phyloP scores from a whole-genome alignment of 2,888 invertebrate genomes.

The Athetis lepigone region DNA sequence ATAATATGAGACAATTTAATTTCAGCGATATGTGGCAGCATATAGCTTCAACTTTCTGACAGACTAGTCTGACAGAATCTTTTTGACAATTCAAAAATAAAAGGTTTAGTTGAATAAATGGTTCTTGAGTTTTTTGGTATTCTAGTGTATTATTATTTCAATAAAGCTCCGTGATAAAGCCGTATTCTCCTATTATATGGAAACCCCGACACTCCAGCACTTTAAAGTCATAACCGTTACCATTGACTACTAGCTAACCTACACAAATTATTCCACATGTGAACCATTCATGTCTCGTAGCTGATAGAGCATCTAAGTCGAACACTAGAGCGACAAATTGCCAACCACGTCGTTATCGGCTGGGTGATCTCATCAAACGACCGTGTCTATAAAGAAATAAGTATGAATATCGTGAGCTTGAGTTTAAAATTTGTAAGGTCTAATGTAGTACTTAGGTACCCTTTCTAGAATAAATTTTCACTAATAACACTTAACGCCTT shows the following conservation, averaged over 20 bases:
- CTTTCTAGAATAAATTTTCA: slow-evolving; percentile 10
- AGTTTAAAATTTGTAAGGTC: background rate
- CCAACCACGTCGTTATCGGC: slow-evolving; percentile 40
- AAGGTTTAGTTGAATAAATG: too few relatives aligned
- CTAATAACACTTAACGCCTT: too few relatives aligned
- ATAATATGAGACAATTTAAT: too few relatives aligned
- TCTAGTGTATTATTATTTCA: too few relatives aligned
- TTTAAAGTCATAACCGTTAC: background rate
- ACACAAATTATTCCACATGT: slow-evolving; percentile 23
- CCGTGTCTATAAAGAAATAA: slow-evolving; percentile 17
- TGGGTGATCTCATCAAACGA: slow-evolving; percentile 34
- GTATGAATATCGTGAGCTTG: slow-evolving; percentile 20
- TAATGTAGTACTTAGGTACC: background rate
- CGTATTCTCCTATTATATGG: background rate
- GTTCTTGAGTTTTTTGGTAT: too few relatives aligned
- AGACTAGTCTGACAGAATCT: too few relatives aligned
- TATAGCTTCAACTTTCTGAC: too few relatives aligned
- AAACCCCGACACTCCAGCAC: background rate
- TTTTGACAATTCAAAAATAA: too few relatives aligned
- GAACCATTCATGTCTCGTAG: slow-evolving; percentile 26
- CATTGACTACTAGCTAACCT: background rate
- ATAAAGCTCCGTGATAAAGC: too few relatives aligned
- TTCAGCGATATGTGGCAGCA: too few relatives aligned
- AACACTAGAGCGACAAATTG: slow-evolving; percentile 45
- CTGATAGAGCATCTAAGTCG: slow-evolving; percentile 21